Evolutionary conservation across 53 echinoderm and acorn worm genomes (phyloP).

Genomic region (Crossaster papposus): DNA sequence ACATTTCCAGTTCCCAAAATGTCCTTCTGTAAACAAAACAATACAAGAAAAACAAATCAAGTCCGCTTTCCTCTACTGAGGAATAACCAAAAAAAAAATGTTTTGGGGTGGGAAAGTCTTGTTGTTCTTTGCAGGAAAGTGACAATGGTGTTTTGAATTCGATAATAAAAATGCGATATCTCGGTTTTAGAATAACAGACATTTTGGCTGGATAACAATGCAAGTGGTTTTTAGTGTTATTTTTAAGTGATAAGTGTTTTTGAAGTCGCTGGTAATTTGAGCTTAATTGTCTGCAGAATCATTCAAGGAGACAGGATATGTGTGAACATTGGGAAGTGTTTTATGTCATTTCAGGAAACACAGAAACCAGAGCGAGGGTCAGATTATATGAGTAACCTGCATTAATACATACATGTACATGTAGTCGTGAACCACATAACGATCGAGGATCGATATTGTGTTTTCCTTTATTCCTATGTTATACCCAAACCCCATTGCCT

Average conservation of each 20-base stretch:
- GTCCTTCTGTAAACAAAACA: background rate
- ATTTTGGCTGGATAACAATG: background rate
- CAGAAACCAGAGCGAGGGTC: background rate
- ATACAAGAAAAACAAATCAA: background rate
- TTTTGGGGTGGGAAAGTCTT: background rate
- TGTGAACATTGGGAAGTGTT: background rate
- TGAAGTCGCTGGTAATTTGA: background rate
- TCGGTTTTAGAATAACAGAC: background rate
- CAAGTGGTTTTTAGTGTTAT: background rate
- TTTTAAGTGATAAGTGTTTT: background rate
- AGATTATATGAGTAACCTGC: background rate
- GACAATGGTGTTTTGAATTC: background rate
- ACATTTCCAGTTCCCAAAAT: constrained; percentile 36
- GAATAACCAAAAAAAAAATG: background rate
- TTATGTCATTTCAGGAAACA: background rate
- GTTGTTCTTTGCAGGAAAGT: background rate
- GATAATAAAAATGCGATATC: background rate
- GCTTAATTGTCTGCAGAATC: constrained; percentile 5
- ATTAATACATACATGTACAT: no score
- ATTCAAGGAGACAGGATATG: background rate
- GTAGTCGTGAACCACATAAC: no score
- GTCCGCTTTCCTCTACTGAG: constrained; percentile 15
- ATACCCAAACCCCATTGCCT: no score
- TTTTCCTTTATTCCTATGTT: no score
- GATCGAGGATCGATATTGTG: no score